These are phyloP conservation scores for Drosophila prosaltans DNA, from an alignment of 1,140 invertebrate genomes.

Conservation along the genomic window DNA sequence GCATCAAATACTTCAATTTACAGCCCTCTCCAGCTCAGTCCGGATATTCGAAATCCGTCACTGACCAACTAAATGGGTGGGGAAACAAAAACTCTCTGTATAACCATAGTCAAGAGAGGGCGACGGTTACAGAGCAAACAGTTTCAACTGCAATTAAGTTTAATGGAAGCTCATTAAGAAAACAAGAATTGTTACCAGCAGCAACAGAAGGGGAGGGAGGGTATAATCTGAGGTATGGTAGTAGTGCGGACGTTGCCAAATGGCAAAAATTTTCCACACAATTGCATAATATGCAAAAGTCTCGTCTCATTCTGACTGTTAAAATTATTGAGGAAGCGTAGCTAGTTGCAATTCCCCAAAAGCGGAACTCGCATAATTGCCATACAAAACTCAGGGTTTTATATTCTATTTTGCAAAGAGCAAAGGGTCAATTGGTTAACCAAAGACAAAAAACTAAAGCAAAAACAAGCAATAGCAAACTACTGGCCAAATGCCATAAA, in stretches of 20 bases:
- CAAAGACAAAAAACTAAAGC: slow-evolving; percentile 2
- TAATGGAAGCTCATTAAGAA: slow-evolving; percentile 80
- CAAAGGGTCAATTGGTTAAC: slow-evolving; percentile 31
- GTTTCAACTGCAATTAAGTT: slow-evolving; percentile 78
- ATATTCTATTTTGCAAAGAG: slow-evolving; percentile 11
- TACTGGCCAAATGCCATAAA: slow-evolving; percentile 36
- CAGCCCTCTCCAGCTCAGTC: not conserved
- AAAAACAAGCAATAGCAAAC: slow-evolving; percentile 13
- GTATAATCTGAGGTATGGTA: not conserved
- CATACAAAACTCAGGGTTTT: slow-evolving; percentile 12
- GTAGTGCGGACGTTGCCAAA: slow-evolving; percentile 8
- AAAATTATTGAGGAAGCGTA: slow-evolving; percentile 57
- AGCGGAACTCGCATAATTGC: slow-evolving; percentile 61
- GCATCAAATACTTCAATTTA: not conserved
- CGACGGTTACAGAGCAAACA: slow-evolving; percentile 52
- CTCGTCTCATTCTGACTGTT: slow-evolving; percentile 20
- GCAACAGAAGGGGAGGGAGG: not conserved
- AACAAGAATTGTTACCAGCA: slow-evolving; percentile 54
- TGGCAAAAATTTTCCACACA: slow-evolving; percentile 40
- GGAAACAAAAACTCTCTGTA: slow-evolving; percentile 20
- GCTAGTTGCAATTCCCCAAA: slow-evolving; percentile 35
- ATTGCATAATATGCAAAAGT: slow-evolving; percentile 60
- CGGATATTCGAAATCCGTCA: not conserved
- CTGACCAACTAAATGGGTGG: not conserved
- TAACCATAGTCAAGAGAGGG: not conserved